These are phyloP conservation scores for Dipodomys merriami DNA, from an alignment of 2,113 vertebrate genomes.

Conservation along the genomic window DNA sequence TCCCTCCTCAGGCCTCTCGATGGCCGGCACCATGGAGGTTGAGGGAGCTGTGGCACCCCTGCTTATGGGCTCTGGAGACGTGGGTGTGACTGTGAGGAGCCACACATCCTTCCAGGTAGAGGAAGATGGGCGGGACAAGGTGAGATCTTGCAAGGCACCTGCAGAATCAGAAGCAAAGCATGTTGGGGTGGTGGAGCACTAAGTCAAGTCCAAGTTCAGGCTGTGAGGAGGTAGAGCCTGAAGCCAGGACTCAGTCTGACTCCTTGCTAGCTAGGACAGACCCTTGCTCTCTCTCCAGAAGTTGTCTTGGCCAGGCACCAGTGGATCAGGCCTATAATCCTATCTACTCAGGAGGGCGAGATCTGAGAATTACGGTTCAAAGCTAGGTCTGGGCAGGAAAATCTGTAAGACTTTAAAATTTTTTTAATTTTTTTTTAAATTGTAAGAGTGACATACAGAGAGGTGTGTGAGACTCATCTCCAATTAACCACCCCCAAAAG, in stretches of 20 bases:
- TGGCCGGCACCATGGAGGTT: not conserved
- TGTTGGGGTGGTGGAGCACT: not conserved
- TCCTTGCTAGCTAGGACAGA: not conserved
- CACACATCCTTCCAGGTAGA: conserved; percentile 35
- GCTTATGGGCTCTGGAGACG: conserved; percentile 9
- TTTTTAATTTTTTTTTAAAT: no score
- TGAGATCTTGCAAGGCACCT: conserved; percentile 59
- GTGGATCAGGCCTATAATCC: no score
- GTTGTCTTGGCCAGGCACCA: no score
- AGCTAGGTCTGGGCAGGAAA: no score
- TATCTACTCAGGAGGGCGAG: no score
- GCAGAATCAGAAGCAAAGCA: not conserved
- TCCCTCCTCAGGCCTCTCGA: not conserved
- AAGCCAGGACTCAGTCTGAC: not conserved
- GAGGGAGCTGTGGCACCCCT: fast-evolving
- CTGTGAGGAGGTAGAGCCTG: fast-evolving
- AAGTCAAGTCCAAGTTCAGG: fast-evolving
- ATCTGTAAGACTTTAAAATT: no score
- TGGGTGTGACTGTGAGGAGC: not conserved
- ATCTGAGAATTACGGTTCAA: no score
- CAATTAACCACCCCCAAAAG: no score
- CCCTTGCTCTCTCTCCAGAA: no score
- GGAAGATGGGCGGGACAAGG: not conserved
- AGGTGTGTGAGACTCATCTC: no score
- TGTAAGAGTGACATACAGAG: no score